Percentiles rank a stretch among this genome's conserved stretches.
phyloP scores from a whole-genome alignment of 2,888 invertebrate species.

The Myopa tessellatipennis region DNA sequence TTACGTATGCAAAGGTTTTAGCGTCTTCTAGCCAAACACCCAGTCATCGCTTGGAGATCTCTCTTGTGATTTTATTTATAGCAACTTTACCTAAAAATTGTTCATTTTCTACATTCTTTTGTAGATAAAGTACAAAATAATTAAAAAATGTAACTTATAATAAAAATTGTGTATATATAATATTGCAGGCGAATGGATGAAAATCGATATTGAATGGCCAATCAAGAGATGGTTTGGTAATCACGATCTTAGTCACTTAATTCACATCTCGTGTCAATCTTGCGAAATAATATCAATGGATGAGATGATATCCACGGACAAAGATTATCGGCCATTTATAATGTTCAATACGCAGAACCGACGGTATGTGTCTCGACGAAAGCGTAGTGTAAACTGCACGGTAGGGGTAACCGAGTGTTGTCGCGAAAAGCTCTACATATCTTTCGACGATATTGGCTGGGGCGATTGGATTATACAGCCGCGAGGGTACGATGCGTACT shows the following conservation, averaged over 20 bases:
- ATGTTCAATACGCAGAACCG: constrained; percentile 82
- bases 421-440: constrained; percentile 83
- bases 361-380: constrained; percentile 71
- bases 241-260: constrained; percentile 75
- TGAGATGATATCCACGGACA: constrained; percentile 76
- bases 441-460: constrained; percentile 88
- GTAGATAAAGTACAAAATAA: too few species aligned
- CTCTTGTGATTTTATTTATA: neutral
- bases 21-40: too few species aligned
- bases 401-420: constrained; percentile 82
- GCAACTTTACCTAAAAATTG: neutral
- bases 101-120: neutral
- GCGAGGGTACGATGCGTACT: constrained; percentile 86
- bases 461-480: constrained; percentile 89
- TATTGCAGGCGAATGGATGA: constrained; percentile 80
- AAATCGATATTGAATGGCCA: constrained; percentile 81
- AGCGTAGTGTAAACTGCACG: constrained; percentile 77
- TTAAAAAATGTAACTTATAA: too few species aligned
- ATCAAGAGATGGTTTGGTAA: constrained; percentile 82
- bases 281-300: constrained; percentile 75
- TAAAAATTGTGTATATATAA: neutral
- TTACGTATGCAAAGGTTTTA: too few species aligned
- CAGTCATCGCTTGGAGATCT: too few species aligned
- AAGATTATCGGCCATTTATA: constrained; percentile 80
- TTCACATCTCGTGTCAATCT: constrained; percentile 83